Percentiles rank a stretch among this genome's conserved stretches.
These are phyloP conservation scores for Coelopa frigida DNA, from an alignment of 1,140 invertebrate genomes.

Conservation along the genomic window DNA sequence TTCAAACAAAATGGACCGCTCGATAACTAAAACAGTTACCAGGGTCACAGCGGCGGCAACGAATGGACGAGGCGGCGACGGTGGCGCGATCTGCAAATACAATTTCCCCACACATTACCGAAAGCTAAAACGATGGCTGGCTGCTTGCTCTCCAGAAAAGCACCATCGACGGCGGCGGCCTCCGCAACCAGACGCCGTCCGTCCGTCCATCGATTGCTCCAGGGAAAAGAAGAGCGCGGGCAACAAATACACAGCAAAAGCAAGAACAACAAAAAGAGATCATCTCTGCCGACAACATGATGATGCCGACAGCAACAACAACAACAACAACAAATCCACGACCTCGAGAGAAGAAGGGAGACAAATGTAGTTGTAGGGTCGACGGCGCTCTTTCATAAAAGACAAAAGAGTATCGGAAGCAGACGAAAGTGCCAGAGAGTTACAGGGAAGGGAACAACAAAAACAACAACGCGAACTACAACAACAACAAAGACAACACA, in stretches of 20 bases:
- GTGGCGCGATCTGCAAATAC: background rate
- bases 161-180: background rate
- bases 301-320: no score
- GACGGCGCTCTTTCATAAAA: no score
- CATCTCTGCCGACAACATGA: no score
- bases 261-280: no score
- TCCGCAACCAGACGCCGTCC: background rate
- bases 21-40: constrained; percentile 44
- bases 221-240: no score
- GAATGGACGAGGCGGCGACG: constrained; percentile 1
- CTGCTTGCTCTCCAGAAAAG: background rate
- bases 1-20: constrained; percentile 43
- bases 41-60: constrained; percentile 21
- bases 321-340: no score
- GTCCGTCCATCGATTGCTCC: no score
- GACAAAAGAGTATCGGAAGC: background rate
- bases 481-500: no score
- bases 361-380: no score
- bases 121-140: background rate
- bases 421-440: background rate
- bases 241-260: no score
- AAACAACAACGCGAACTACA: background rate
- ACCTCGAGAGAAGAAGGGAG: no score
- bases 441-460: background rate
- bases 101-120: background rate